Conservation (phyloP, 2,797 vertebrate genomes). For the Spheniscus humboldti region DNA sequence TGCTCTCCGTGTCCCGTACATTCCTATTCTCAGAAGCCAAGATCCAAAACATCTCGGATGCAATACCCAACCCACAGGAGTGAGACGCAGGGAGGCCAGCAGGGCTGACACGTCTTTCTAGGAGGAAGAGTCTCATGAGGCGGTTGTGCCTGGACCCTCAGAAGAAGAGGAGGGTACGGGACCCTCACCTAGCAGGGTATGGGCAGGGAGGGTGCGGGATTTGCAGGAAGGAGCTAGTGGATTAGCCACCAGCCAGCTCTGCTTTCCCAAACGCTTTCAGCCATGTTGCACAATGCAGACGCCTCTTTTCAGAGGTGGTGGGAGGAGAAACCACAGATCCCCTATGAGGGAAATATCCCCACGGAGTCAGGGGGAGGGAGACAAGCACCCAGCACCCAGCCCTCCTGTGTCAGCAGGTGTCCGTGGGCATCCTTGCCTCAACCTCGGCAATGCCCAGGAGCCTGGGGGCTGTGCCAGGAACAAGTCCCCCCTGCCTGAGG, state of each 20-base stretch:
- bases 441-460: neutral
- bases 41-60: neutral
- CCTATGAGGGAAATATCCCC: rapidly evolving
- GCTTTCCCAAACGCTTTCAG: neutral
- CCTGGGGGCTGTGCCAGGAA: neutral
- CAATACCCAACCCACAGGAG: rapidly evolving
- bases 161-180: neutral
- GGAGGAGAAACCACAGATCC: neutral
- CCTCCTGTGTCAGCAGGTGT: too few species aligned
- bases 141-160: neutral
- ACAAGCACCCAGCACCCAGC: neutral
- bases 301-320: neutral
- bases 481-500: rapidly evolving
- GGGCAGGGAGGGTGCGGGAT: neutral
- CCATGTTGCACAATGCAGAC: rapidly evolving
- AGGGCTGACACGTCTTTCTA: neutral
- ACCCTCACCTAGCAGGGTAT: neutral
- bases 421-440: neutral
- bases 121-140: rapidly evolving
- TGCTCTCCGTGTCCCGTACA: rapidly evolving
- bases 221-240: neutral
- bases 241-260: neutral
- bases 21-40: neutral
- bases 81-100: rapidly evolving
- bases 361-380: rapidly evolving